Percentiles rank a stretch among this genome's conserved stretches.
phyloP scores from a whole-genome alignment of 2,113 vertebrate species.

The Antigone vipio region DNA sequence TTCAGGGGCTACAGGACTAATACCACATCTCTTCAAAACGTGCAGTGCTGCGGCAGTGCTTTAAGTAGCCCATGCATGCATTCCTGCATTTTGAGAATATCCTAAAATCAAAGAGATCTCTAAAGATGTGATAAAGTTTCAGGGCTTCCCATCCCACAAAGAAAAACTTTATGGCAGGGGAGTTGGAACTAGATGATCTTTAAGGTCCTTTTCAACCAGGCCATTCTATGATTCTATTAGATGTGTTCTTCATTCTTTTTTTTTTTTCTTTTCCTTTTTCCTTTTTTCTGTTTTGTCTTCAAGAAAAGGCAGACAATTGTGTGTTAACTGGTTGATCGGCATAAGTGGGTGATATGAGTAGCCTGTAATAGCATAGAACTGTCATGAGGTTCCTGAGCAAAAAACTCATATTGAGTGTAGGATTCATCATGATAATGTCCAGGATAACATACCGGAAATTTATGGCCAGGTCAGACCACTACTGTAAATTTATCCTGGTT shows the following conservation, averaged over 20 bases:
- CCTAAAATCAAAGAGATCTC: not conserved
- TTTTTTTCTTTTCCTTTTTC: rapidly evolving
- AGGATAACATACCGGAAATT: not conserved
- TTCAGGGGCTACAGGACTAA: not conserved
- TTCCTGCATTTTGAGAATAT: not conserved
- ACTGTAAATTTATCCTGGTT: not conserved
- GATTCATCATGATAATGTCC: not conserved
- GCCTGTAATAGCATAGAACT: not conserved
- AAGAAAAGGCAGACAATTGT: not conserved
- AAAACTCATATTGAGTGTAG: not conserved
- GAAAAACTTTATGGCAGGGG: not conserved
- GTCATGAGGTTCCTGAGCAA: not conserved
- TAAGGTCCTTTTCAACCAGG: no score
- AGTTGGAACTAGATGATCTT: no score
- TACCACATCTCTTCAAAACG: not conserved
- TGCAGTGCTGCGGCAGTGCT: not conserved
- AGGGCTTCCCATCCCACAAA: not conserved
- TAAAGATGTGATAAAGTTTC: not conserved
- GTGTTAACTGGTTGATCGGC: not conserved
- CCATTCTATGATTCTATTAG: not conserved
- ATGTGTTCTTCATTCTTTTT: not conserved
- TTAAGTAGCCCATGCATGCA: not conserved
- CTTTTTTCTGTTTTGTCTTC: not conserved
- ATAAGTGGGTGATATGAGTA: not conserved
- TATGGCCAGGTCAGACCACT: not conserved